A percentile compares a stretch with the other conserved stretches of the same genome.
Evolutionary conservation across 23 tunicate species (phyloP).

Genomic region (Trididemnum clinides): DNA sequence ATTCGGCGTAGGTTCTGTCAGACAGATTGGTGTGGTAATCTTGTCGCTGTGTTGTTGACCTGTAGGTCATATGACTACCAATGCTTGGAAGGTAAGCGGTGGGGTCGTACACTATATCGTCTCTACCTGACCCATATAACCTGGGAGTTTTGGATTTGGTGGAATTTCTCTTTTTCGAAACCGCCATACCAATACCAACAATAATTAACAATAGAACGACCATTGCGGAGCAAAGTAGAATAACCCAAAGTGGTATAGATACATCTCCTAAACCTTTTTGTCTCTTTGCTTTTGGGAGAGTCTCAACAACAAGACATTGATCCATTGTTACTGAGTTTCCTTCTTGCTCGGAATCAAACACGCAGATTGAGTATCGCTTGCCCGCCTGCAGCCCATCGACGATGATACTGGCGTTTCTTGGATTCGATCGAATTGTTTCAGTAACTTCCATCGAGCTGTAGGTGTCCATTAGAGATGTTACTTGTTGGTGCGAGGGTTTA

Average conservation of each 20-base stretch:
- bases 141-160: not conserved
- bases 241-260: constrained; percentile 28
- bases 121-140: not conserved
- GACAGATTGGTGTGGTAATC: constrained; percentile 16
- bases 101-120: constrained; percentile 32
- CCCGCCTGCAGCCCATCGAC: constrained; percentile 38
- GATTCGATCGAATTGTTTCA: not conserved
- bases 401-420: constrained; percentile 10
- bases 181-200: not conserved
- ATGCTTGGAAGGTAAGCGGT: constrained; percentile 27
- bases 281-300: not conserved
- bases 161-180: not conserved
- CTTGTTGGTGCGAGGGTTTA: not conserved
- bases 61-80: not conserved
- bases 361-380: constrained; percentile 54
- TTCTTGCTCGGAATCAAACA: constrained; percentile 62
- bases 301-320: constrained; percentile 41
- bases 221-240: constrained; percentile 34
- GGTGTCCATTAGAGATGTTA: constrained; percentile 3
- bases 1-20: constrained; percentile 63
- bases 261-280: not conserved
- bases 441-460: constrained; percentile 26
- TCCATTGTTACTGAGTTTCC: not conserved
- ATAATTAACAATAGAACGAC: constrained; percentile 29
- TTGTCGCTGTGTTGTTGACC: not conserved